Evolutionary conservation across 2,888 invertebrate genomes (phyloP).

Genomic region (Pycnomerus fuliginosus): DNA sequence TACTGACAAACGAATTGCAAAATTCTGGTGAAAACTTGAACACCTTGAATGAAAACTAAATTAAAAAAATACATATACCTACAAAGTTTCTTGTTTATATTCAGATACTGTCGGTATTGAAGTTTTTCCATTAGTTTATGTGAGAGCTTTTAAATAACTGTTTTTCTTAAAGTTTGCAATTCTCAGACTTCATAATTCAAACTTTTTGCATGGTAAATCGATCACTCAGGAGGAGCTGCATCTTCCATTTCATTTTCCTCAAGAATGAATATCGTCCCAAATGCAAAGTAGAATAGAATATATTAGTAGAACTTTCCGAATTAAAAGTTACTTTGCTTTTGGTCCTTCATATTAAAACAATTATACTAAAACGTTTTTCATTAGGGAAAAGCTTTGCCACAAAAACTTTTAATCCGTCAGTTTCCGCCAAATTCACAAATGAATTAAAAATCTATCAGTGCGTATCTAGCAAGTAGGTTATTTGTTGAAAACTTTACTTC

Average conservation of each 20-base stretch:
- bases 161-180: conserved; percentile 22
- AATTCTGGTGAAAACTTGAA: too few relatives aligned
- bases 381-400: conserved; percentile 14
- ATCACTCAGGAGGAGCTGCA: conserved; percentile 27
- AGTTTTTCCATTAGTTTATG: conserved; percentile 28
- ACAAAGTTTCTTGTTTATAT: conserved; percentile 21
- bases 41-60: conserved; percentile 15
- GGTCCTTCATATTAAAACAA: conserved; percentile 20
- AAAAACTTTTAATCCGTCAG: conserved; percentile 26
- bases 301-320: conserved; percentile 28
- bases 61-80: conserved; percentile 19
- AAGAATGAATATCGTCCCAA: conserved; percentile 5
- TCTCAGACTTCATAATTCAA: conserved; percentile 29
- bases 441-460: too few relatives aligned
- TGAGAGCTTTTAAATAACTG: conserved; percentile 29
- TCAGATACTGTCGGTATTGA: conserved; percentile 8
- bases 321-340: conserved; percentile 28
- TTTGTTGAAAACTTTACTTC: too few relatives aligned
- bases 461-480: too few relatives aligned
- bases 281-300: conserved; percentile 27
- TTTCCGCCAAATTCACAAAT: too few relatives aligned
- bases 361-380: conserved; percentile 37
- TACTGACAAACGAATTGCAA: too few relatives aligned
- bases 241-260: conserved; percentile 1
- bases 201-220: conserved; percentile 21